Evolutionary conservation across 1,140 invertebrate species (phyloP).

Genomic region (Amyelois transitella): DNA sequence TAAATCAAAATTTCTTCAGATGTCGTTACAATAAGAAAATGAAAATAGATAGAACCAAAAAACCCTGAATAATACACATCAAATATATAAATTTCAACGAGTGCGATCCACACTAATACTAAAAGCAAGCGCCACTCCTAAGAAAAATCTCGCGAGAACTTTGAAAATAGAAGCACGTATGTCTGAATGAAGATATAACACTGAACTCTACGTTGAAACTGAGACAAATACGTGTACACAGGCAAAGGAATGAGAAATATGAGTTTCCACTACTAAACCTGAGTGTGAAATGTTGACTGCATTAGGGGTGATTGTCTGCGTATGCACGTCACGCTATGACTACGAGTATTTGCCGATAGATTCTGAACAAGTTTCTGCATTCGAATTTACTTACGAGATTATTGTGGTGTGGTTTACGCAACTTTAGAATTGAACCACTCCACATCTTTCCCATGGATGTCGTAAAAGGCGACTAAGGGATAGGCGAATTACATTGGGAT

Average conservation of each 20-base stretch:
- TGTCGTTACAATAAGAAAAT: no score
- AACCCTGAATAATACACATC: no score
- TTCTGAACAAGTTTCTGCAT: neutral
- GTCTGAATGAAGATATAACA: neutral
- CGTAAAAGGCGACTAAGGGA: no score
- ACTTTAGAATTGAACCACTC: no score
- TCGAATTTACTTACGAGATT: neutral
- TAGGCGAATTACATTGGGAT: no score
- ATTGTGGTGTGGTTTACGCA: no score
- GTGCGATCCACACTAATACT: no score
- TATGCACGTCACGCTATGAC: conserved; percentile 34
- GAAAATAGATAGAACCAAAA: no score
- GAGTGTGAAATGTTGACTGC: conserved; percentile 35
- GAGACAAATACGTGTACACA: neutral
- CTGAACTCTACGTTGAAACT: neutral
- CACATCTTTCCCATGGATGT: no score
- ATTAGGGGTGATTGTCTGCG: conserved; percentile 47
- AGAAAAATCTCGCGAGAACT: neutral
- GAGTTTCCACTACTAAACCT: conserved; percentile 14
- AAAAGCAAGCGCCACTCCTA: neutral
- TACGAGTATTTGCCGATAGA: neutral
- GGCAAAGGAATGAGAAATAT: neutral
- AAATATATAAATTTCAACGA: no score
- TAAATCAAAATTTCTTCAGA: no score
- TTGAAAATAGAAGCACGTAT: neutral